phyloP scores from a whole-genome alignment of 1,140 invertebrate genomes.

The Homarus americanus region DNA sequence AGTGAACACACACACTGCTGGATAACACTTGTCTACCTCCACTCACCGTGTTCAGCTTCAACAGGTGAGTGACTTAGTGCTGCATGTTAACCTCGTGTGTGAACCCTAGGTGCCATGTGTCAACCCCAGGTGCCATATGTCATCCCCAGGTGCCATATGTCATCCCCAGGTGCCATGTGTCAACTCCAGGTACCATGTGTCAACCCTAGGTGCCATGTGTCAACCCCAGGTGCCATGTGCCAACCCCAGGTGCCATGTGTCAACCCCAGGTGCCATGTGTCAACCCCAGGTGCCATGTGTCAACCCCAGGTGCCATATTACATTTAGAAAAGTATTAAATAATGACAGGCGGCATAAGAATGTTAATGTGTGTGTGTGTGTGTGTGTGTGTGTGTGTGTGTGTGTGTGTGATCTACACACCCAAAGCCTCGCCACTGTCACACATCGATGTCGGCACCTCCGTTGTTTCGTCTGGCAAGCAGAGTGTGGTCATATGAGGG shows the following conservation, averaged over 20 bases:
- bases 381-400: not conserved
- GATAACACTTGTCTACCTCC: not conserved
- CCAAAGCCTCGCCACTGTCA: no score
- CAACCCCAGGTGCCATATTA: not conserved
- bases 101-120: not conserved
- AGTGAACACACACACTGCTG: not conserved
- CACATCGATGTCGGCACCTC: no score
- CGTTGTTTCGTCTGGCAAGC: no score
- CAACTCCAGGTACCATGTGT: no score
- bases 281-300: not conserved
- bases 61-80: constrained; percentile 8
- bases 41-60: not conserved
- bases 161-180: no score
- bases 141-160: not conserved
- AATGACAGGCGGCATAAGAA: not conserved
- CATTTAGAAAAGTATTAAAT: no score
- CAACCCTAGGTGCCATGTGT: no score
- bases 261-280: not conserved
- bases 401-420: no score
- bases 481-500: no score
- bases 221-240: no score
- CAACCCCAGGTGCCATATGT: not conserved
- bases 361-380: not conserved
- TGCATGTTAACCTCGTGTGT: not conserved
- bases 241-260: no score